Percentiles rank a stretch among this genome's conserved stretches.
Evolutionary conservation across 2,797 vertebrate genomes (phyloP).

Genomic region (Chromis chromis): DNA sequence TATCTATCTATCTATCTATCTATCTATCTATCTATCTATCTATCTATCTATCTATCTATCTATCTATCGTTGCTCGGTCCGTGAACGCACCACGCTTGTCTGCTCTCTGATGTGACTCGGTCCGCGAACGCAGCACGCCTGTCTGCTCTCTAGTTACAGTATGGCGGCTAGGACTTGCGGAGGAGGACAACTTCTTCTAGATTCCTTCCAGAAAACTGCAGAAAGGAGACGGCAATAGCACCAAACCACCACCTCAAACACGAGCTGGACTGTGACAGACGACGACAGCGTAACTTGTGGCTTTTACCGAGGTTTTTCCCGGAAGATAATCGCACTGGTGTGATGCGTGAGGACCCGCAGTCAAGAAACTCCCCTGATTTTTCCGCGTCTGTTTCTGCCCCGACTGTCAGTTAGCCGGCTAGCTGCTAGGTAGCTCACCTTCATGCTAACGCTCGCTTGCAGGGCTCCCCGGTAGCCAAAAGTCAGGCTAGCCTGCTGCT

Average conservation of each 20-base stretch:
- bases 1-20: constrained; percentile 11
- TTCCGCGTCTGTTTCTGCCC: constrained; percentile 71
- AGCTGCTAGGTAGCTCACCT: constrained; percentile 61
- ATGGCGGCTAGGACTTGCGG: constrained; percentile 83
- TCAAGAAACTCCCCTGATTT: constrained; percentile 78
- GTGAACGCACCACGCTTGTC: constrained; percentile 73
- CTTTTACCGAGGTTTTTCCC: constrained; percentile 23
- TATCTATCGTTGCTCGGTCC: constrained; percentile 28
- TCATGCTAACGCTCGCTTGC: constrained; percentile 56
- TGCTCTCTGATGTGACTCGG: constrained; percentile 62
- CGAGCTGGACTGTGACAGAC: constrained; percentile 24
- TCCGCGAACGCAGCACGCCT: constrained; percentile 71
- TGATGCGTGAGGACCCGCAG: constrained; percentile 74
- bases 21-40: constrained; percentile 10
- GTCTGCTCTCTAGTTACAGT: constrained; percentile 80
- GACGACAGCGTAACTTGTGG: constrained; percentile 37
- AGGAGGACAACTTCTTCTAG: constrained; percentile 83
- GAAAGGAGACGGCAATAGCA: constrained; percentile 56
- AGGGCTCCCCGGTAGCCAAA: constrained; percentile 33
- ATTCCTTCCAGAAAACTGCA: constrained; percentile 72
- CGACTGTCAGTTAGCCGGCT: constrained; percentile 80
- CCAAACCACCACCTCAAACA: constrained; percentile 1
- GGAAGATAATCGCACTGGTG: constrained; percentile 48
- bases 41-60: constrained; percentile 4
- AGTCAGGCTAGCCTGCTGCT: constrained; percentile 17